phyloP scores from a whole-genome alignment of 2,113 vertebrate genomes.

The Anhinga anhinga region DNA sequence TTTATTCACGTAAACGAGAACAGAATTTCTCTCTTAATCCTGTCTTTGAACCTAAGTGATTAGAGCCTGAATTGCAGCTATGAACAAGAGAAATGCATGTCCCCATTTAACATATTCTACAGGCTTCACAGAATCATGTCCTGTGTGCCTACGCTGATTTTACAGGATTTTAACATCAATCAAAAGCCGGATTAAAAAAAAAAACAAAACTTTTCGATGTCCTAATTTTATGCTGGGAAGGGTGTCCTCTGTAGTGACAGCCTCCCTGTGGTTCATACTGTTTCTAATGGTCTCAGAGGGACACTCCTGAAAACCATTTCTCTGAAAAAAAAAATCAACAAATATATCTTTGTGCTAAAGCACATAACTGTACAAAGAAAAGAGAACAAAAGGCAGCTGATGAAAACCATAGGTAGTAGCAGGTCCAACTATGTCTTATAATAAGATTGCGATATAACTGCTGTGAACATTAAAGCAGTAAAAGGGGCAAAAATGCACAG shows the following conservation, averaged over 20 bases:
- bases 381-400: not conserved
- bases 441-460: constrained; percentile 42
- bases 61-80: constrained; percentile 3
- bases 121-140: not conserved
- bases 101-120: not conserved
- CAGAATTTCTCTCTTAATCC: constrained; percentile 12
- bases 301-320: not conserved
- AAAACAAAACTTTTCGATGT: not conserved
- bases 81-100: not conserved
- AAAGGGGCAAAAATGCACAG: constrained; percentile 13
- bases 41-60: not conserved
- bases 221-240: not conserved
- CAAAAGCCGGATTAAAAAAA: not conserved
- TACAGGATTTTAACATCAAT: not conserved
- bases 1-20: not conserved
- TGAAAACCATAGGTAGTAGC: constrained; percentile 40
- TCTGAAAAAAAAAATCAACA: constrained; percentile 24
- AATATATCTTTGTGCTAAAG: not conserved
- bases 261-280: not conserved
- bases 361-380: not conserved
- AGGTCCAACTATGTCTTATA: not conserved
- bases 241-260: not conserved
- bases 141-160: not conserved
- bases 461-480: constrained; percentile 36
- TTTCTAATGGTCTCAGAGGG: not conserved